Conservation (phyloP, 35 echinoderm and acorn worm genomes). For the Holothuria glaberrima region DNA sequence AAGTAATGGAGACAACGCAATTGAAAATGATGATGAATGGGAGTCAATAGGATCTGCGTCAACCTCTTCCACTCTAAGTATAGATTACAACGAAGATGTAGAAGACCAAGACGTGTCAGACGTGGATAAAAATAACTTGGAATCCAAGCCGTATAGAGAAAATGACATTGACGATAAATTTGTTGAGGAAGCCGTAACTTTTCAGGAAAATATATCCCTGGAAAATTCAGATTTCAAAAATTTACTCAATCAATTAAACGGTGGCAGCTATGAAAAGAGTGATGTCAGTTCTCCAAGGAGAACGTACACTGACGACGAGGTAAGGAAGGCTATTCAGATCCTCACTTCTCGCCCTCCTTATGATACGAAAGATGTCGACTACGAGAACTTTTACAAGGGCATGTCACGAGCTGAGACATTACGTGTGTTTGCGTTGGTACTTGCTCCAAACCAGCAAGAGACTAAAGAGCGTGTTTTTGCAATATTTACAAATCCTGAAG, state of each 20-base stretch:
- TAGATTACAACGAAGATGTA: too few relatives aligned
- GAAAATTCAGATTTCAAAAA: constrained; percentile 13
- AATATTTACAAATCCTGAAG: background rate
- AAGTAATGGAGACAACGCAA: too few relatives aligned
- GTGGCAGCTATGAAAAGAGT: background rate
- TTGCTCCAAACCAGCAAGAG: constrained; percentile 1
- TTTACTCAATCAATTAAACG: constrained; percentile 13
- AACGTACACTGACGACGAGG: background rate
- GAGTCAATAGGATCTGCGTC: too few relatives aligned
- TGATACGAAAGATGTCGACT: background rate
- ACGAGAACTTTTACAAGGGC: background rate
- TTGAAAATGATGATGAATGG: too few relatives aligned
- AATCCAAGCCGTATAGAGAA: too few relatives aligned
- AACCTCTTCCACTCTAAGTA: too few relatives aligned
- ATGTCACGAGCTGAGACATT: background rate
- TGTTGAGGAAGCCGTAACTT: too few relatives aligned
- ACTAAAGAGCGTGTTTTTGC: background rate
- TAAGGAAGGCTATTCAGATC: constrained; percentile 15
- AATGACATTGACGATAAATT: too few relatives aligned
- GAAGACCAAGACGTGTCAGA: too few relatives aligned
- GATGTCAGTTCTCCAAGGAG: background rate
- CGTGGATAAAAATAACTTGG: too few relatives aligned
- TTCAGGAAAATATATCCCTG: background rate
- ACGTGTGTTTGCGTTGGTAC: constrained; percentile 23
- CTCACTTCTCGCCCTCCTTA: constrained; percentile 30